These are phyloP conservation scores for Hippocampus zosterae DNA, from an alignment of 2,113 vertebrate genomes.

Conservation along the genomic window DNA sequence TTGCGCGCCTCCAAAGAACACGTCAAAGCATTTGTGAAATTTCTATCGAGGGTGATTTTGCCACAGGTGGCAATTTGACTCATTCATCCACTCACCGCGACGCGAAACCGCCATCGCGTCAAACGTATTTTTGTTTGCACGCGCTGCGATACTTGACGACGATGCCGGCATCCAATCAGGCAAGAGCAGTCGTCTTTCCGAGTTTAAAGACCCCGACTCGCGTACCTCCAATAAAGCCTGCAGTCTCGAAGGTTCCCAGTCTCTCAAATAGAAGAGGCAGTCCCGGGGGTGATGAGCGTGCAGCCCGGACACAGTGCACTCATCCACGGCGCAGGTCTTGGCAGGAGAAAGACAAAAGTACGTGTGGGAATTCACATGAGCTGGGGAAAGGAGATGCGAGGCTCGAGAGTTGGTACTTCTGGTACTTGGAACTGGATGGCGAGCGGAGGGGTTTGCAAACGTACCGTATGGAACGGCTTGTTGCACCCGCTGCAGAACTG, in stretches of 20 bases:
- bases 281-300: constrained; percentile 89
- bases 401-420: neutral
- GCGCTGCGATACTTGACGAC: neutral
- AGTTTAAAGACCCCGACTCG: neutral
- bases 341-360: neutral
- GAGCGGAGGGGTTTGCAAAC: constrained; percentile 14
- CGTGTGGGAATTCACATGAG: neutral
- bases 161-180: neutral
- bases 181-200: neutral
- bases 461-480: constrained; percentile 80
- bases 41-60: neutral
- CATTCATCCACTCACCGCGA: neutral
- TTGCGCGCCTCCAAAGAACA: neutral
- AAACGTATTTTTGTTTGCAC: neutral
- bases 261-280: constrained; percentile 87
- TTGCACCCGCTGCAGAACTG: constrained; percentile 92
- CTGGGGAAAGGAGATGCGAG: neutral
- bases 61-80: neutral
- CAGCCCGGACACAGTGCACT: constrained; percentile 76
- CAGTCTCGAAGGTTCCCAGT: constrained; percentile 80
- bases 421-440: neutral
- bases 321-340: constrained; percentile 71
- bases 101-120: neutral
- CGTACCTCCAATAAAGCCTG: constrained; percentile 80
- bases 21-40: neutral